Percentiles rank a stretch among this genome's conserved stretches.
These are phyloP conservation scores for Odontomachus brunneus DNA, from an alignment of 1,140 invertebrate genomes.

Conservation along the genomic window DNA sequence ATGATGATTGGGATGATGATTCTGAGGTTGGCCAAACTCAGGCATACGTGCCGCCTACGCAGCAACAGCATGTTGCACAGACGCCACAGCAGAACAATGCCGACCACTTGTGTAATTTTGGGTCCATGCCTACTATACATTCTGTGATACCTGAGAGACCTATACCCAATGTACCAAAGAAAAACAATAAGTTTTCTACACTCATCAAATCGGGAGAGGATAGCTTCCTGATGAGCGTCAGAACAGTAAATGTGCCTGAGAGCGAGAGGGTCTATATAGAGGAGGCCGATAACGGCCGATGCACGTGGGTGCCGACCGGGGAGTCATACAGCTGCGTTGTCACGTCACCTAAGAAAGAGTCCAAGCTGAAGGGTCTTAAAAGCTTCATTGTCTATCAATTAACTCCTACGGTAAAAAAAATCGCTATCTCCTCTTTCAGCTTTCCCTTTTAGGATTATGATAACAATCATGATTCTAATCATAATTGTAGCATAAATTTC, in stretches of 20 bases:
- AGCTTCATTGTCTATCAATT: conserved; percentile 98
- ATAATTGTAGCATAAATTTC: not conserved
- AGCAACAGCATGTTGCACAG: conserved; percentile 78
- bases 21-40: conserved; percentile 91
- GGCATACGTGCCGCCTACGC: conserved; percentile 88
- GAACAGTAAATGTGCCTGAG: conserved; percentile 90
- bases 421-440: not conserved
- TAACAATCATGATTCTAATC: too few species aligned
- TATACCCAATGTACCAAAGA: conserved; percentile 87
- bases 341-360: conserved; percentile 98
- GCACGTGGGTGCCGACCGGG: conserved; percentile 90
- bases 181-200: conserved; percentile 95
- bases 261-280: conserved; percentile 92
- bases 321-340: conserved; percentile 93
- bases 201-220: conserved; percentile 97
- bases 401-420: conserved; percentile 91
- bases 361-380: conserved; percentile 98
- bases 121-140: conserved; percentile 84
- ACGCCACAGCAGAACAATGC: conserved; percentile 72
- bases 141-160: conserved; percentile 87
- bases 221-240: conserved; percentile 94
- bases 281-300: conserved; percentile 88
- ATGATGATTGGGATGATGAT: conserved; percentile 96
- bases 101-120: conserved; percentile 84
- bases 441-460: not conserved